Evolutionary conservation across 2,888 invertebrate genomes (phyloP).

Genomic region (Mylabris sibirica): DNA sequence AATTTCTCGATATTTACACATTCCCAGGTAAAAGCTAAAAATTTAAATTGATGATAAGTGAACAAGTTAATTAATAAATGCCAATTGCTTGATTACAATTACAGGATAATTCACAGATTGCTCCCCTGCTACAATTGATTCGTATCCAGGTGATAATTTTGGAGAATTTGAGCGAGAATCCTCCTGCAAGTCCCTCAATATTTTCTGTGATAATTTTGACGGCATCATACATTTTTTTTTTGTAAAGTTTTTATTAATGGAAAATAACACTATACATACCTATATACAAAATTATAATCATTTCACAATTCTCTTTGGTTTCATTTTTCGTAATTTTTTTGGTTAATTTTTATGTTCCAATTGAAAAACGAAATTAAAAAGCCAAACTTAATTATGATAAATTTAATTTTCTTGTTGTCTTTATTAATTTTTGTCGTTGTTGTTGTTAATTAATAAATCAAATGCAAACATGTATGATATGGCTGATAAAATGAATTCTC

Average conservation of each 20-base stretch:
- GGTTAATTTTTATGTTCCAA: not conserved
- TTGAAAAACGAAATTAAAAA: conserved; percentile 7
- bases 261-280: conserved; percentile 32
- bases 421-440: too few species aligned
- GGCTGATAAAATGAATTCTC: conserved; percentile 33
- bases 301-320: conserved; percentile 15
- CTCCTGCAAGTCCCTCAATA: not conserved
- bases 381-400: conserved; percentile 7
- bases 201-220: conserved; percentile 4
- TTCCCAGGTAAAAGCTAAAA: conserved; percentile 23
- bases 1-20: conserved; percentile 32
- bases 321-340: not conserved
- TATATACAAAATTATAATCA: conserved; percentile 33
- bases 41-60: conserved; percentile 15
- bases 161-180: not conserved
- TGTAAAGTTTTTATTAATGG: conserved; percentile 30
- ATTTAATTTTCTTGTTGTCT: not conserved
- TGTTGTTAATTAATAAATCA: not conserved
- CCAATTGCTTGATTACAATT: not conserved
- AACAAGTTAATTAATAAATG: not conserved
- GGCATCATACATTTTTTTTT: conserved; percentile 3
- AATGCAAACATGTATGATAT: conserved; percentile 31
- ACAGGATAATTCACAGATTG: not conserved
- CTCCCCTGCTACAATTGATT: not conserved
- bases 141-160: not conserved